These are phyloP conservation scores for Brachionus koreanus DNA, from an alignment of 1,140 invertebrate species.

Conservation along the genomic window DNA sequence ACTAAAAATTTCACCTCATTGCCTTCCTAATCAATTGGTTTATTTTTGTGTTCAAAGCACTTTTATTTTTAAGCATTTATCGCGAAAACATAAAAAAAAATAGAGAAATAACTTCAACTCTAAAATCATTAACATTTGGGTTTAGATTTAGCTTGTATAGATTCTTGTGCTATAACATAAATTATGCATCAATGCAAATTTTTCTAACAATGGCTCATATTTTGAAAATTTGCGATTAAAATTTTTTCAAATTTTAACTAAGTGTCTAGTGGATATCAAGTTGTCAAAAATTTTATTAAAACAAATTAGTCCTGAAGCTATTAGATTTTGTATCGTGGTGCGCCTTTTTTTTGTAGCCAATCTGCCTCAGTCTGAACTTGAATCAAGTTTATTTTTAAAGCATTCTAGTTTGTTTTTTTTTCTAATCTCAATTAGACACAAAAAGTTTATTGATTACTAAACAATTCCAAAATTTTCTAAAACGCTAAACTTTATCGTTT, in stretches of 20 bases:
- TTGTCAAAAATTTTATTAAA: not conserved
- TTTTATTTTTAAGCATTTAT: not conserved
- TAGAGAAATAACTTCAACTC: not conserved
- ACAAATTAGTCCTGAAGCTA: not conserved
- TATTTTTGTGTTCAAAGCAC: not conserved
- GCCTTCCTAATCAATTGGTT: not conserved
- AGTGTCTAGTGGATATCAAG: not conserved
- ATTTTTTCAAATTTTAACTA: not conserved
- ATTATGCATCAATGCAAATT: constrained; percentile 3
- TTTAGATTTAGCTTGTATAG: constrained; percentile 2
- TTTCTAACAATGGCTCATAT: not conserved
- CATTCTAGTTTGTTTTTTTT: not conserved
- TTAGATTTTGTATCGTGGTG: not conserved
- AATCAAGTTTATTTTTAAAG: not conserved
- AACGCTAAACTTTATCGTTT: not conserved
- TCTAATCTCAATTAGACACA: not conserved
- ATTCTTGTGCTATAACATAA: not conserved
- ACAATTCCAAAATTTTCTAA: not conserved
- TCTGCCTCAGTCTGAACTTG: not conserved
- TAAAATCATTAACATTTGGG: constrained; percentile 4
- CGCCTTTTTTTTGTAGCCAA: not conserved
- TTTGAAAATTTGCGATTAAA: not conserved
- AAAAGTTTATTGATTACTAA: not conserved
- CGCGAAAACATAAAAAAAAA: not conserved
- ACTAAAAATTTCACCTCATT: not conserved